A percentile compares a stretch with the other conserved stretches of the same genome.
phyloP scores from a whole-genome alignment of 2,888 invertebrate species.

The Gibbula magus region DNA sequence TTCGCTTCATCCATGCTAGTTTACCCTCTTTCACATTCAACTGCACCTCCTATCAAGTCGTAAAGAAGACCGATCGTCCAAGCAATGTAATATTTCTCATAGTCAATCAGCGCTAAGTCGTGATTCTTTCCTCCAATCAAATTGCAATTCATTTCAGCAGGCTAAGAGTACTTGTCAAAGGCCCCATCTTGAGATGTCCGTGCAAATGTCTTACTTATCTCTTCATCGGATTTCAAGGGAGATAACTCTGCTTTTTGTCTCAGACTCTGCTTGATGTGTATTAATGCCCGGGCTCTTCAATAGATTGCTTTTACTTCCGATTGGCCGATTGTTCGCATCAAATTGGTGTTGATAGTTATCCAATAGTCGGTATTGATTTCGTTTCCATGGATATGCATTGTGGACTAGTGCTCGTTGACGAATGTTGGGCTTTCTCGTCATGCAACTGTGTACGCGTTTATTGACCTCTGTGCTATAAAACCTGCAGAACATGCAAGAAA shows the following conservation, averaged over 20 bases:
- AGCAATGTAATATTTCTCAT: constrained; percentile 6
- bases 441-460: too few relatives aligned
- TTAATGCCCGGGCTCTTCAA: neutral
- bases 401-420: neutral
- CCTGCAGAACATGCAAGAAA: too few relatives aligned
- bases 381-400: neutral
- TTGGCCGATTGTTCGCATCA: neutral
- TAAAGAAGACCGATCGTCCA: neutral
- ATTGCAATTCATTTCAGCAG: constrained; percentile 16
- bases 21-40: neutral
- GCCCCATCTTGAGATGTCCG: neutral
- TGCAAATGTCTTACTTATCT: neutral
- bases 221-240: neutral
- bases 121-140: constrained; percentile 7
- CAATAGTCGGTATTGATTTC: constrained; percentile 1
- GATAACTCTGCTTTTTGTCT: neutral
- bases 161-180: constrained; percentile 10
- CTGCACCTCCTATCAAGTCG: neutral
- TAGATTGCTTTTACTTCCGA: constrained; percentile 1
- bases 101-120: neutral
- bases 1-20: neutral
- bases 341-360: neutral
- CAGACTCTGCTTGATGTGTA: neutral
- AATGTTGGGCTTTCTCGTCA: too few relatives aligned
- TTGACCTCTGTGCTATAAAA: neutral